A percentile compares a stretch with the other conserved stretches of the same genome.
Conservation (phyloP, 2,888 invertebrate species). For the Drosophila maculinotata region DNA sequence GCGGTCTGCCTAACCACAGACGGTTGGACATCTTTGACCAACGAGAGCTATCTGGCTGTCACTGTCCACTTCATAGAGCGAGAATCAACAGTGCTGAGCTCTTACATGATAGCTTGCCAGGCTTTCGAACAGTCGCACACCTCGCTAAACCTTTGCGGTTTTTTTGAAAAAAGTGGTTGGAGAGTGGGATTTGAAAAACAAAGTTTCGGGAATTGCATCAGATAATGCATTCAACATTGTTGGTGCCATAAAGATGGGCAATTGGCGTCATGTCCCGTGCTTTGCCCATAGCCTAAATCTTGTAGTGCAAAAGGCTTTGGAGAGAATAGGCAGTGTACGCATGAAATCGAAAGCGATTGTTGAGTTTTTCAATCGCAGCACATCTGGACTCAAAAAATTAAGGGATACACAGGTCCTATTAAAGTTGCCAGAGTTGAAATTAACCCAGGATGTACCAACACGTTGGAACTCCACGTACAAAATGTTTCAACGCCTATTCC, state of each 20-base stretch:
- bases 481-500: constrained; percentile 18
- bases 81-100: background rate
- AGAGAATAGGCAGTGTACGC: constrained; percentile 1
- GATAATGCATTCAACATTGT: too few species aligned
- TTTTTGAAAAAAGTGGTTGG: constrained; percentile 3
- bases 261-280: background rate
- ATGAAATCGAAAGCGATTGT: constrained; percentile 1
- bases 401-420: background rate
- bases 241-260: background rate
- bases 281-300: background rate
- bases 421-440: constrained; percentile 4
- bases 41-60: constrained; percentile 10
- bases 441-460: too few species aligned
- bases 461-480: too few species aligned
- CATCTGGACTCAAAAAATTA: background rate
- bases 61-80: constrained; percentile 13
- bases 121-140: constrained; percentile 2
- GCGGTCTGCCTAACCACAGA: too few species aligned
- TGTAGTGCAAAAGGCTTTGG: constrained; percentile 8
- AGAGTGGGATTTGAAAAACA: constrained; percentile 7
- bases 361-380: background rate
- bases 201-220: constrained; percentile 13
- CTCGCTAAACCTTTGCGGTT: constrained; percentile 10
- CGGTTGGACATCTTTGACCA: background rate
- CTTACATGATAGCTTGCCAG: background rate